A percentile compares a stretch with the other conserved stretches of the same genome.
These are phyloP conservation scores for Conops quadrifasciatus DNA, from an alignment of 2,888 invertebrate genomes.

Conservation along the genomic window DNA sequence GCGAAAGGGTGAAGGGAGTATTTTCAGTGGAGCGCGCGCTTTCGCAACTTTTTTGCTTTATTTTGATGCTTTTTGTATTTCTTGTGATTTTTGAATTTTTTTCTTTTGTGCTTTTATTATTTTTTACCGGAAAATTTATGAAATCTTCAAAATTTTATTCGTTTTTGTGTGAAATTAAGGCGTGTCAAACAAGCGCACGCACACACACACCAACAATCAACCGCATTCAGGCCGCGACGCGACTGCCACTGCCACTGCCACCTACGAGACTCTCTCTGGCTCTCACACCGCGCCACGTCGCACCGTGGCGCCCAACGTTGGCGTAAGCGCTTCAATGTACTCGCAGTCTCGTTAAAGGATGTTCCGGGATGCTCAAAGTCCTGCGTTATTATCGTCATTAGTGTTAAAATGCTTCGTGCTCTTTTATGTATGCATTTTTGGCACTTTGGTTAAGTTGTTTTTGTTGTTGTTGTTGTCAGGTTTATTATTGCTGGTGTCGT, in stretches of 20 bases:
- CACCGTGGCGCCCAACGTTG: too few relatives aligned
- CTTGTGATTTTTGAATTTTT: neutral
- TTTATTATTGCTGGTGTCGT: neutral
- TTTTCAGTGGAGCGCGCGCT: too few relatives aligned
- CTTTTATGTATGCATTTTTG: constrained; percentile 18
- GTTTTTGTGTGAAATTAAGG: constrained; percentile 27
- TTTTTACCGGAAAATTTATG: constrained; percentile 9
- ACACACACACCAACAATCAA: neutral
- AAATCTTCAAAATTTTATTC: constrained; percentile 30
- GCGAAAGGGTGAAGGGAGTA: neutral
- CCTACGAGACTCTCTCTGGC: neutral
- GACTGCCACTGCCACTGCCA: neutral
- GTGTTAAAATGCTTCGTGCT: constrained; percentile 25
- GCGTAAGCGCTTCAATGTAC: neutral
- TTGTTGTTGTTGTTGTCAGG: neutral
- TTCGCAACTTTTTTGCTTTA: too few relatives aligned
- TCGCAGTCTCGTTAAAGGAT: constrained; percentile 21
- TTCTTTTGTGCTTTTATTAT: constrained; percentile 1
- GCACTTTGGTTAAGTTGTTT: constrained; percentile 16
- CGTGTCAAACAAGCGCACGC: constrained; percentile 5
- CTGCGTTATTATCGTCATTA: constrained; percentile 28
- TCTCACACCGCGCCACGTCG: neutral
- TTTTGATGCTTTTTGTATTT: constrained; percentile 2
- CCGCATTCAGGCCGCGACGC: neutral
- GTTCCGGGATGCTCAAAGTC: constrained; percentile 17